Percentiles rank a stretch among this genome's conserved stretches.
Conservation (phyloP, 2,797 vertebrate species). For the Sphaeramia orbicularis region DNA sequence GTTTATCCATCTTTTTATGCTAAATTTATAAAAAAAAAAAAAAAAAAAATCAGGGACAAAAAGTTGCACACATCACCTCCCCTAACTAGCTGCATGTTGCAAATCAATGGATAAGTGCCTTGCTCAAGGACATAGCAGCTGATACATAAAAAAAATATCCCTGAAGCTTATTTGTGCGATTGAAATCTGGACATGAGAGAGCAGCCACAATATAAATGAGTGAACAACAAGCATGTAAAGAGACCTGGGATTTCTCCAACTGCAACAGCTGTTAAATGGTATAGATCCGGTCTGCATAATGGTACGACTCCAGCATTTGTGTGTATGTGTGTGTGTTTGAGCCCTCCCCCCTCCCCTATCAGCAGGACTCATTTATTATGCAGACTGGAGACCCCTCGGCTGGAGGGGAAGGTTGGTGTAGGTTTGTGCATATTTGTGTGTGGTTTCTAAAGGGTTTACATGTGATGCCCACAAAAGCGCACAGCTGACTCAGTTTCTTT, state of each 20-base stretch:
- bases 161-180: slow-evolving; percentile 42
- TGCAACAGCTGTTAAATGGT: slow-evolving; percentile 76
- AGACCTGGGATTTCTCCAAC: slow-evolving; percentile 71
- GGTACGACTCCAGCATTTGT: slow-evolving; percentile 27
- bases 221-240: slow-evolving; percentile 67
- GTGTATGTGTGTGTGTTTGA: slow-evolving; percentile 35
- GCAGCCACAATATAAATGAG: slow-evolving; percentile 64
- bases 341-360: slow-evolving; percentile 68
- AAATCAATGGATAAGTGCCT: slow-evolving; percentile 54
- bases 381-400: slow-evolving; percentile 76
- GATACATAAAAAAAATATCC: slow-evolving; percentile 20
- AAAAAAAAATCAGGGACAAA: slow-evolving; percentile 29
- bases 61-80: slow-evolving; percentile 6
- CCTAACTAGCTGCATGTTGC: slow-evolving; percentile 2
- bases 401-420: slow-evolving; percentile 53
- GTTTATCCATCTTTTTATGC: slow-evolving; percentile 12
- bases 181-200: slow-evolving; percentile 54
- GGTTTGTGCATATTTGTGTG: slow-evolving; percentile 30
- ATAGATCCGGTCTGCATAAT: slow-evolving; percentile 63
- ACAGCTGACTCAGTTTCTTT: slow-evolving; percentile 60
- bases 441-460: slow-evolving; percentile 45
- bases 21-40: slow-evolving; percentile 22
- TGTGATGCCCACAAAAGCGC: slow-evolving; percentile 33
- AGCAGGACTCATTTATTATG: slow-evolving; percentile 83
- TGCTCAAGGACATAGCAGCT: slow-evolving; percentile 65